Evolutionary conservation across 2,113 vertebrate genomes (phyloP).

Genomic region (Aldabrachelys gigantea): DNA sequence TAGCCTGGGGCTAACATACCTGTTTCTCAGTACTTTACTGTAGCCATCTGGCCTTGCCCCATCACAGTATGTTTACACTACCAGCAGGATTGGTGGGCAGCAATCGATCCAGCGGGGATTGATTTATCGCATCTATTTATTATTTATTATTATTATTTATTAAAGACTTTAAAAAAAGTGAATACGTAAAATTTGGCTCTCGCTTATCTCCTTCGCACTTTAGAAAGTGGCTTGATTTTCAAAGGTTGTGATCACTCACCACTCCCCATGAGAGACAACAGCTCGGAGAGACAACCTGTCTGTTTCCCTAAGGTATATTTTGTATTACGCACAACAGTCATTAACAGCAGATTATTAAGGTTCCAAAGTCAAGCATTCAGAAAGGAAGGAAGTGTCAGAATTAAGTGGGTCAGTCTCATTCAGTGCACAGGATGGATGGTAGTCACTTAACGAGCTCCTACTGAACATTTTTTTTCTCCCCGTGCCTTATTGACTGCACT

Average conservation of each 20-base stretch:
- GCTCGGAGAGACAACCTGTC: background rate
- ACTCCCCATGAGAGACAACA: background rate
- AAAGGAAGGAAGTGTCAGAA: background rate
- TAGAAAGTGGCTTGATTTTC: background rate
- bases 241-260: background rate
- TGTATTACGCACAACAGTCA: background rate
- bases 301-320: background rate
- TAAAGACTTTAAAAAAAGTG: background rate
- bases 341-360: background rate
- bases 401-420: too few relatives aligned
- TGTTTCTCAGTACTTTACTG: too few relatives aligned
- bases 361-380: background rate
- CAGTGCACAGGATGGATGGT: too few relatives aligned
- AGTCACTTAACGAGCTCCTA: too few relatives aligned
- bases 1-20: too few relatives aligned
- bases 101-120: too few relatives aligned
- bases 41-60: too few relatives aligned
- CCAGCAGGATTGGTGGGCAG: too few relatives aligned
- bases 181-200: background rate
- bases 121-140: too few relatives aligned
- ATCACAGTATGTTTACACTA: too few relatives aligned
- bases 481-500: too few relatives aligned
- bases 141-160: background rate
- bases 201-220: background rate
- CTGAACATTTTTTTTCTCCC: too few relatives aligned